Base-by-base conservation (phyloP, 2,797 vertebrate species). In the Vultur gryphus region DNA sequence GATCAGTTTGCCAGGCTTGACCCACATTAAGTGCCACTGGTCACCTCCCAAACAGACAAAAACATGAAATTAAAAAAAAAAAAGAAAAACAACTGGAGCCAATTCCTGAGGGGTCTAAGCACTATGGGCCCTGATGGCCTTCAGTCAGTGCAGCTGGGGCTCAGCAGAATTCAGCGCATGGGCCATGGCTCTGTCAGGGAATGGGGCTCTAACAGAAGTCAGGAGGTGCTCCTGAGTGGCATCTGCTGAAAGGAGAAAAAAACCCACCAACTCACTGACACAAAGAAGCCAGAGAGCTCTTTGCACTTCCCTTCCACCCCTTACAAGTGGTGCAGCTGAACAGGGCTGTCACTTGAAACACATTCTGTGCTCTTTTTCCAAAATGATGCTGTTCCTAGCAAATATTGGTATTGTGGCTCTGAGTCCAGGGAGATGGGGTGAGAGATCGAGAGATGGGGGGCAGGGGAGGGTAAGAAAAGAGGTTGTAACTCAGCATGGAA, bases 21-120 rank as follows among this genome's bases (percentile, higher is more conserved):
- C 97, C 97, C 97, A 97, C 94, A 97, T 97, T 95, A 95, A 97
- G 94, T 97, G 95, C 94, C 95, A 97, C 94, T 89, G 96, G 96
- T 97, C 96, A 97, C 91, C 87, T 95, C 95, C 92, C 73, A 94
- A 93, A 96, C 69, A 92, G 97, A 96, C 97, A 97, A 97, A 97
- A 96, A 88, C 96, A 93, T 93, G 93, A 94, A 95, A 97, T 90
- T 87, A 65, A 37, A 37, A 95, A 95, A 75, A 78, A 58, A 95
- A 95, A 97, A 84, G n/a, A n/a, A n/a, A n/a, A n/a, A n/a, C n/a
- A n/a, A 91, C 9, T 51, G 33, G 28, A 93, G 91, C 55, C 91
- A 95, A 90, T 96, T 96, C 96, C 95, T 90, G 62, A 93, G 95
- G 89, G 95, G 83, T 62, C 81, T 88, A 79, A 92, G 61, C 81